These are phyloP conservation scores for Pollenia labialis DNA, from an alignment of 2,888 invertebrate species.

Conservation along the genomic window DNA sequence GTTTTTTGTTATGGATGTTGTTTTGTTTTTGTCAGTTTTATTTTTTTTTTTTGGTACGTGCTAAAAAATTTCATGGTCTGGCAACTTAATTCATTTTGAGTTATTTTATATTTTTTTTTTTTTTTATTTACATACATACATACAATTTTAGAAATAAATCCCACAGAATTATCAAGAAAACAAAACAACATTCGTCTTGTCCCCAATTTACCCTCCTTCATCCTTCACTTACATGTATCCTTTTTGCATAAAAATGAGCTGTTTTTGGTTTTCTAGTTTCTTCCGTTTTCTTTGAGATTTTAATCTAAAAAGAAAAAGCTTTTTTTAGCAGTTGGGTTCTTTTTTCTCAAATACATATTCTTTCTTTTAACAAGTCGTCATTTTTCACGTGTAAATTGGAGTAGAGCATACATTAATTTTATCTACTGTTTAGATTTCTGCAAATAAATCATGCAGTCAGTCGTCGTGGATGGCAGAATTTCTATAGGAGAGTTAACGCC, in stretches of 20 bases:
- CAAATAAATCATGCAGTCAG: slow-evolving; percentile 61
- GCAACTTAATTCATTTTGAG: slow-evolving; percentile 81
- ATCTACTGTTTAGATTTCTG: slow-evolving; percentile 65
- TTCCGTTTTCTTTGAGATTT: slow-evolving; percentile 60
- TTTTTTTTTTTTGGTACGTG: slow-evolving; percentile 77
- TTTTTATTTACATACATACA: background rate
- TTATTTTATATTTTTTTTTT: slow-evolving; percentile 78
- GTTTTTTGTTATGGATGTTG: slow-evolving; percentile 22
- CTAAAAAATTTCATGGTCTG: slow-evolving; percentile 83
- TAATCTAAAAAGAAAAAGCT: slow-evolving; percentile 33
- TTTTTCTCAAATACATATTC: background rate
- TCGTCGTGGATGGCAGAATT: slow-evolving; percentile 21
- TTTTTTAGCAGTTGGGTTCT: background rate
- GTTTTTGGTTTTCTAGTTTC: slow-evolving; percentile 48
- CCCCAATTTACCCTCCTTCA: background rate
- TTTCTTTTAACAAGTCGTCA: slow-evolving; percentile 56
- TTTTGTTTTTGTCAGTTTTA: slow-evolving; percentile 37
- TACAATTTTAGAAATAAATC: slow-evolving; percentile 81
- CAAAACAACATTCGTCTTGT: slow-evolving; percentile 36
- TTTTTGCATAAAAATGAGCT: slow-evolving; percentile 39
- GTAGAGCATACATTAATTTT: slow-evolving; percentile 59
- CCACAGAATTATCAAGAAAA: slow-evolving; percentile 49
- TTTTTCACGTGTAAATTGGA: slow-evolving; percentile 67
- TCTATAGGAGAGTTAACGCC: slow-evolving; percentile 37
- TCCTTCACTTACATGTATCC: background rate